Percentiles rank a stretch among this genome's conserved stretches.
phyloP scores from a whole-genome alignment of 2,888 invertebrate species.

The Patella pellucida region DNA sequence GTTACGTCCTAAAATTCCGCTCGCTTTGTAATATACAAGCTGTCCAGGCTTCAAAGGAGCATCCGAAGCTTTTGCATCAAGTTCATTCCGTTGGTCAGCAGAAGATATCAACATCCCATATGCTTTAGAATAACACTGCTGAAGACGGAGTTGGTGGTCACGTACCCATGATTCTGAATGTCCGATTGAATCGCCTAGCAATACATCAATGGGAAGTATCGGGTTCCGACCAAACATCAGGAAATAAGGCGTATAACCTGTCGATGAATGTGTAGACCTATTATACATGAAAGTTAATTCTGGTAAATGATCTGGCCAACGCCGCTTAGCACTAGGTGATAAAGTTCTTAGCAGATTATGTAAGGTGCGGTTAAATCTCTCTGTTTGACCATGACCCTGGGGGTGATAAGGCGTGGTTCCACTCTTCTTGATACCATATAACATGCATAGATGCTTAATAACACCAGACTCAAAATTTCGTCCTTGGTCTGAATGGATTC shows the following conservation, averaged over 20 bases:
- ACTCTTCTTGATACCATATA: too few relatives aligned
- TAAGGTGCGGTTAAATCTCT: too few relatives aligned
- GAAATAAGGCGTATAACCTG: conserved; percentile 29
- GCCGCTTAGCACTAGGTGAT: conserved; percentile 17
- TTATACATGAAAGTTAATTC: conserved; percentile 28
- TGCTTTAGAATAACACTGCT: conserved; percentile 17
- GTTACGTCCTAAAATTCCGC: conserved; percentile 31
- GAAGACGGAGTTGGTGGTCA: conserved; percentile 15
- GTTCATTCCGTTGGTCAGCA: conserved; percentile 21
- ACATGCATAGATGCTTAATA: conserved; percentile 26
- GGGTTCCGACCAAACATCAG: conserved; percentile 25
- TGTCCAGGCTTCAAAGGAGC: conserved; percentile 24
- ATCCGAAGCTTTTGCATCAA: conserved; percentile 27
- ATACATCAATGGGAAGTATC: too few relatives aligned
- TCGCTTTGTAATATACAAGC: conserved; percentile 26
- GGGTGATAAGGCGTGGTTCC: too few relatives aligned
- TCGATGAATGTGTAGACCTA: conserved; percentile 28
- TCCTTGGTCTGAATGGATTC: conserved; percentile 33
- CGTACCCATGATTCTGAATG: conserved; percentile 18
- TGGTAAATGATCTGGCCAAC: conserved; percentile 30
- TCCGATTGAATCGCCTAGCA: conserved; percentile 19
- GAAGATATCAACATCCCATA: neutral
- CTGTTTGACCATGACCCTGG: too few relatives aligned
- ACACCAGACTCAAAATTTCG: conserved; percentile 29
- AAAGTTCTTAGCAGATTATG: conserved; percentile 33